Base-by-base conservation (phyloP, 1,140 invertebrate species). In the Drosophila sp. region DNA sequence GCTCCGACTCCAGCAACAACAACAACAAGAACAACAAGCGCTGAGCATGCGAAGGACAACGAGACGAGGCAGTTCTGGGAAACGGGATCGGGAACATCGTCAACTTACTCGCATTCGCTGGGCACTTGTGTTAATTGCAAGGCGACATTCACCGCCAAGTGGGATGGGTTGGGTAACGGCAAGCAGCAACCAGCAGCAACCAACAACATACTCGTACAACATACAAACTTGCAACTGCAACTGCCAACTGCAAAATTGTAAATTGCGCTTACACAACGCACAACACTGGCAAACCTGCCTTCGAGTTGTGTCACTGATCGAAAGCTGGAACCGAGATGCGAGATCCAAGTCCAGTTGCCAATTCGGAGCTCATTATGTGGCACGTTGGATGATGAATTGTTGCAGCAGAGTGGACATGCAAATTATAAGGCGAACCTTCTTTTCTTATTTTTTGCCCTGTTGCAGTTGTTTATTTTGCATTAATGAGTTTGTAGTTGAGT, bases 81-180 rank as follows among this genome's bases (percentile, higher is more conserved):
- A 74, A 66, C 56, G 50, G 43, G 38, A 74, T 53, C 54, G 38
- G 46, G 36, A 59, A 45, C 54, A 57, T 29, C 29, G 64, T 36
- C 32, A 56, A 3, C 48, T 11, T 34, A 63, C 40, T 78, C 29
- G 70, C 74, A 63, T 48, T 78, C 29, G 70, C 74, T 66, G 78
- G 69, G 82, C 82, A 81, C 78, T 87, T 78, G 76, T 78, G 76
- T 78, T 78, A 89, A 89, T 89, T 89, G 83, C 83, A 83, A 81
- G 79, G 76, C 72, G 82, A 87, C 78, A 81, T 75, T 81, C 81
- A 61, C 82, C 81, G 82, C 65, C 82, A 67, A 87, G 45, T 73
- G 65, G 78, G 76, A 62, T 57, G 73, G 51, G 48, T 59, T 58
- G 32, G 65, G 46, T 78, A 75, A 75, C 51, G 27, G 57, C 72